Conservation (phyloP, 2,797 vertebrate species). For the Scolopax bukidnonensis region DNA sequence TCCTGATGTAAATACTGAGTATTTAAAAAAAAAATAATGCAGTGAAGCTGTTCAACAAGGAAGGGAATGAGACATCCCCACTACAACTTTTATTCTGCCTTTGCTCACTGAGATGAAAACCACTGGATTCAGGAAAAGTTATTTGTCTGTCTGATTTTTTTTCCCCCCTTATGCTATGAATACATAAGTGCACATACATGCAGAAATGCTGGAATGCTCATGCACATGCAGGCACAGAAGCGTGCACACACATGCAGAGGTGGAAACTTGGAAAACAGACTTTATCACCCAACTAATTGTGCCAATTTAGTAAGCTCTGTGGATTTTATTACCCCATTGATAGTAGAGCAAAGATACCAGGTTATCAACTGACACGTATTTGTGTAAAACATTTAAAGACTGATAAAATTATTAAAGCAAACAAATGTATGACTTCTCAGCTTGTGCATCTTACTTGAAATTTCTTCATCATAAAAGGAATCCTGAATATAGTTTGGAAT, state of each 20-base stretch:
- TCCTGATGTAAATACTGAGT: background rate
- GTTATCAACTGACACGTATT: background rate
- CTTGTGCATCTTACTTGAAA: background rate
- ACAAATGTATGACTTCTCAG: background rate
- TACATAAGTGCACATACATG: background rate
- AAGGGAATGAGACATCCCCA: background rate
- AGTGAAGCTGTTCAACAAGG: background rate
- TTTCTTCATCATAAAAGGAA: background rate
- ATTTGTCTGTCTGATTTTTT: background rate
- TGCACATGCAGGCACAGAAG: accelerated
- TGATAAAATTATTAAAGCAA: background rate
- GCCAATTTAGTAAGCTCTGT: background rate
- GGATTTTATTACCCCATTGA: background rate
- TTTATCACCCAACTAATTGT: background rate
- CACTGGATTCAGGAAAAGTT: background rate
- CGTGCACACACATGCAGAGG: background rate
- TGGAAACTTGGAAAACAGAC: background rate
- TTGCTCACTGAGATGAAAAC: background rate
- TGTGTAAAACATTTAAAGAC: background rate
- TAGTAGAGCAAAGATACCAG: background rate
- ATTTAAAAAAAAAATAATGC: background rate
- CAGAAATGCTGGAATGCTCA: background rate
- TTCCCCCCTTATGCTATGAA: background rate
- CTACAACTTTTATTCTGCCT: background rate
- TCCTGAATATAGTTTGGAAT: background rate